Evolutionary conservation across 1,140 invertebrate genomes (phyloP).

Genomic region (Meloidogyne chitwoodi): DNA sequence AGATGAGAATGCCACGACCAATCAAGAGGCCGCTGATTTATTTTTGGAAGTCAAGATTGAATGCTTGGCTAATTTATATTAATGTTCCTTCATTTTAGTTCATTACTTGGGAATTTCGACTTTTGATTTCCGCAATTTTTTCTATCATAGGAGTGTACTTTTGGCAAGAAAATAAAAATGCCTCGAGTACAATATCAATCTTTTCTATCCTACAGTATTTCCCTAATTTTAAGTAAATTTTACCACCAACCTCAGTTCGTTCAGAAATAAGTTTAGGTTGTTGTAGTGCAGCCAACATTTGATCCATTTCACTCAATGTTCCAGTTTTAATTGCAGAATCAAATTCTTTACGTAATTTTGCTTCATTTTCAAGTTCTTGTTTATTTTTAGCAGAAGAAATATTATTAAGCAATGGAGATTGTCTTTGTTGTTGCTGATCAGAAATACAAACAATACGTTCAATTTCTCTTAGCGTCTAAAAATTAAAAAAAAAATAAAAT

Average conservation of each 20-base stretch:
- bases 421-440: background rate
- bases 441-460: conserved; percentile 40
- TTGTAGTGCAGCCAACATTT: conserved; percentile 39
- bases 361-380: conserved; percentile 3
- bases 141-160: too few relatives aligned
- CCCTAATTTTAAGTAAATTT: too few relatives aligned
- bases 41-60: too few relatives aligned
- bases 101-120: too few relatives aligned
- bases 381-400: background rate
- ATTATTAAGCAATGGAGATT: background rate
- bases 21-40: too few relatives aligned
- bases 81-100: too few relatives aligned
- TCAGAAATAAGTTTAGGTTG: conserved; percentile 17
- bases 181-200: too few relatives aligned
- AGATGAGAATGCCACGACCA: too few relatives aligned
- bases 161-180: too few relatives aligned
- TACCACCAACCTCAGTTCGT: conserved; percentile 16
- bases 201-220: too few relatives aligned
- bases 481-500: conserved; percentile 11
- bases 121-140: too few relatives aligned
- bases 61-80: too few relatives aligned
- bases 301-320: background rate
- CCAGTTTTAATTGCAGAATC: conserved; percentile 3
- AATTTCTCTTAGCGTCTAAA: conserved; percentile 46
- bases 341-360: conserved; percentile 4